Conservation (phyloP, 2,888 invertebrate species). For the Acronicta psi region DNA sequence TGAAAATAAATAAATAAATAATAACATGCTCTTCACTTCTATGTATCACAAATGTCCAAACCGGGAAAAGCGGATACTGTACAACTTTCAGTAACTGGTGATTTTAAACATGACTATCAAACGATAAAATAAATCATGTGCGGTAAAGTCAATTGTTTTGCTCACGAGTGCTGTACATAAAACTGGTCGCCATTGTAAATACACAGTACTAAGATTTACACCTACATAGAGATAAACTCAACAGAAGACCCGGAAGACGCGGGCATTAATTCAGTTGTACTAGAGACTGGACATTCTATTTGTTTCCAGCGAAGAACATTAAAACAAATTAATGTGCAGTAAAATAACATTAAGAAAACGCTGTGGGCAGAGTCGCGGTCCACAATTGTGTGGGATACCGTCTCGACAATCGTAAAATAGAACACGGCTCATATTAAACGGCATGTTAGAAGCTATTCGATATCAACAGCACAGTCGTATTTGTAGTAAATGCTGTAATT, state of each 20-base stretch:
- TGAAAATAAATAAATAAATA: too few species aligned
- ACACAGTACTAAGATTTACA: slow-evolving; percentile 40
- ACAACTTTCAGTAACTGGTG: too few species aligned
- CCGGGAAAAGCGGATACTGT: too few species aligned
- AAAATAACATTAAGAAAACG: slow-evolving; percentile 60
- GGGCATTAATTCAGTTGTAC: slow-evolving; percentile 45
- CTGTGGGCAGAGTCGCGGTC: slow-evolving; percentile 54
- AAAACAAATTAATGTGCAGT: slow-evolving; percentile 65
- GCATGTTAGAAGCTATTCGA: slow-evolving; percentile 33
- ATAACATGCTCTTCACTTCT: too few species aligned
- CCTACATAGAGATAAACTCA: slow-evolving; percentile 33
- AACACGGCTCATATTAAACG: slow-evolving; percentile 39
- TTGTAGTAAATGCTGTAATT: slow-evolving; percentile 35
- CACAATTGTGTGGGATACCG: slow-evolving; percentile 48
- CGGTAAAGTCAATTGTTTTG: slow-evolving; percentile 30
- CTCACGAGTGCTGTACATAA: slow-evolving; percentile 29
- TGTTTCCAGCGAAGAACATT: slow-evolving; percentile 54
- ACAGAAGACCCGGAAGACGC: slow-evolving; percentile 41
- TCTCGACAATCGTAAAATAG: slow-evolving; percentile 36
- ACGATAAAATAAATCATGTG: slow-evolving; percentile 12
- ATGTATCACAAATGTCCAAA: too few species aligned
- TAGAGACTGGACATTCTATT: slow-evolving; percentile 34
- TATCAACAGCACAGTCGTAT: slow-evolving; percentile 30
- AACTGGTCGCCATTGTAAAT: slow-evolving; percentile 38
- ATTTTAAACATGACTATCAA: slow-evolving; percentile 8